A percentile compares a stretch with the other conserved stretches of the same genome.
phyloP scores from a whole-genome alignment of 2,888 invertebrate genomes.

The Andrena hattorfiana region DNA sequence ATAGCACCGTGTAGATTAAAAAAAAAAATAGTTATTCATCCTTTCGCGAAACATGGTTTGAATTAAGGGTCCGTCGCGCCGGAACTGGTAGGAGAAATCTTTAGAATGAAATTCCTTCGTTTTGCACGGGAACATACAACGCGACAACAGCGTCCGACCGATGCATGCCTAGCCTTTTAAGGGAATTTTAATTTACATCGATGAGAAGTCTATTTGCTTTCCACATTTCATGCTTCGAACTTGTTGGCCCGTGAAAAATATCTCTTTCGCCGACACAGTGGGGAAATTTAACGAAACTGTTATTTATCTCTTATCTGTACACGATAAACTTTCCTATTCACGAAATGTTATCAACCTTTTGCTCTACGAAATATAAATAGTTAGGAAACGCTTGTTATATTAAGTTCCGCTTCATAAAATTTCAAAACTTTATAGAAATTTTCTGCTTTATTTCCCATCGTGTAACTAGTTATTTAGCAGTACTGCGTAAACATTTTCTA shows the following conservation, averaged over 20 bases:
- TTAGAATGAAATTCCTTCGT: conserved; percentile 59
- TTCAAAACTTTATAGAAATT: conserved; percentile 51
- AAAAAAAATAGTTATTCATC: conserved; percentile 26
- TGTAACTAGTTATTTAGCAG: conserved; percentile 25
- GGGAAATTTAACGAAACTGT: conserved; percentile 15
- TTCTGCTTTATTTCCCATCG: conserved; percentile 14
- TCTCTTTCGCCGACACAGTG: background rate
- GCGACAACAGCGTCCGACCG: conserved; percentile 33
- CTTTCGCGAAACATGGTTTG: conserved; percentile 19
- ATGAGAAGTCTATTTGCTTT: conserved; percentile 59
- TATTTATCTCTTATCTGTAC: background rate
- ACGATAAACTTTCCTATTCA: conserved; percentile 36
- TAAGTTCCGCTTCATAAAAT: conserved; percentile 27
- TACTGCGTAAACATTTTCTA: conserved; percentile 30
- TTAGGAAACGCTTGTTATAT: conserved; percentile 30
- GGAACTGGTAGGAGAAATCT: conserved; percentile 35
- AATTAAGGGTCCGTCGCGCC: background rate
- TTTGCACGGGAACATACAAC: conserved; percentile 49
- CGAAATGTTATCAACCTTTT: conserved; percentile 17
- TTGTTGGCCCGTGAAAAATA: conserved; percentile 24
- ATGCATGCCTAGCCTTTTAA: conserved; percentile 37
- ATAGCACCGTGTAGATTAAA: conserved; percentile 38
- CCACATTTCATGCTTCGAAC: conserved; percentile 55
- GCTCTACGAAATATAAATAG: conserved; percentile 46
- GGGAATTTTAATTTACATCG: conserved; percentile 43